A percentile compares a stretch with the other conserved stretches of the same genome.
phyloP scores from a whole-genome alignment of 2,797 vertebrate genomes.

The Galagoides demidoff region DNA sequence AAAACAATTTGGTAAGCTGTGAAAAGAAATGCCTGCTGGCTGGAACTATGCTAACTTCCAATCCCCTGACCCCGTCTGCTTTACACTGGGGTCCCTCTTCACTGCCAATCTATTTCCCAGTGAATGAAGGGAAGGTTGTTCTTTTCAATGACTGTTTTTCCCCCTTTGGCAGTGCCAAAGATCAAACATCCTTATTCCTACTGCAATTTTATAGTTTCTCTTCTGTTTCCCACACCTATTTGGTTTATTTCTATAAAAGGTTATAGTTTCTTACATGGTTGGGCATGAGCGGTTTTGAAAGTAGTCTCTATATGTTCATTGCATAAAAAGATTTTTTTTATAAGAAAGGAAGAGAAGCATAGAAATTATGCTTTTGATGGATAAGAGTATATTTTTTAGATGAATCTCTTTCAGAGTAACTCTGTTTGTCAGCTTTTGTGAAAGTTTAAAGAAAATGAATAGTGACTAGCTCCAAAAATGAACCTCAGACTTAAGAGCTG shows the following conservation, averaged over 20 bases:
- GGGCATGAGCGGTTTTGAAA: background rate
- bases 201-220: background rate
- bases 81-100: background rate
- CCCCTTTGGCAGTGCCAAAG: background rate
- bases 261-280: background rate
- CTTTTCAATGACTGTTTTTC: background rate
- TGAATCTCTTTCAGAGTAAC: background rate
- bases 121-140: background rate
- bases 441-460: conserved; percentile 30
- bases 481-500: background rate
- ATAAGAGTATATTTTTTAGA: background rate
- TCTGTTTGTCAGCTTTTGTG: background rate
- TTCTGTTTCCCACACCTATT: background rate
- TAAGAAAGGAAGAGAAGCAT: background rate
- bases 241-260: background rate
- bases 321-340: background rate
- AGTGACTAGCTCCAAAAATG: background rate
- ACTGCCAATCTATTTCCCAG: background rate
- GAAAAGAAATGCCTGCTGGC: background rate
- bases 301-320: background rate
- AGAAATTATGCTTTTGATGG: background rate
- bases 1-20: conserved; percentile 24
- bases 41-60: conserved; percentile 26
- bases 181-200: background rate
- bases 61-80: background rate